These are phyloP conservation scores for Varecia variegata DNA, from an alignment of 2,797 vertebrate genomes.

Conservation along the genomic window DNA sequence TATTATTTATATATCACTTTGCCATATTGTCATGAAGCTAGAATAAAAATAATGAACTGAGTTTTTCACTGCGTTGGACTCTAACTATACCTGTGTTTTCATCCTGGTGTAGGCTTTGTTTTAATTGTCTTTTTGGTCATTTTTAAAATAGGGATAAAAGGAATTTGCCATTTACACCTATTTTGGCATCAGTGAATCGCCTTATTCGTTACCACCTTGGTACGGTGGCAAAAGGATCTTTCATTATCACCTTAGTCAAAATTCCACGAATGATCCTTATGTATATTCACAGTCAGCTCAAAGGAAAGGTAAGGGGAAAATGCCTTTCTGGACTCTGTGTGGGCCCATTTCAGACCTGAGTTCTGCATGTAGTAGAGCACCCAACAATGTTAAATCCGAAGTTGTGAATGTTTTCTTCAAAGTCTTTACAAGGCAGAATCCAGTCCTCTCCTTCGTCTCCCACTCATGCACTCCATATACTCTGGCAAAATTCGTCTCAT, in stretches of 20 bases:
- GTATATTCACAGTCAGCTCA: slow-evolving; percentile 97
- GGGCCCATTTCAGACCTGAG: neutral
- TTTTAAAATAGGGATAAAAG: slow-evolving; percentile 91
- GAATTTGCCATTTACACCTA: slow-evolving; percentile 94
- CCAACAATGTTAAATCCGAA: neutral
- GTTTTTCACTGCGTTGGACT: neutral
- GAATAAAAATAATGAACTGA: neutral
- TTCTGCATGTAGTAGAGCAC: neutral
- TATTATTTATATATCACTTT: neutral
- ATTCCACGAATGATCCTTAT: slow-evolving; percentile 96
- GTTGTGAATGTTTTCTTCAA: neutral
- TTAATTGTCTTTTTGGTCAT: slow-evolving; percentile 56
- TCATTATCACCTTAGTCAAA: slow-evolving; percentile 98
- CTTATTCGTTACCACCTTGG: slow-evolving; percentile 96
- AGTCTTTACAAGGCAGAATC: neutral
- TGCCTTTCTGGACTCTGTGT: neutral
- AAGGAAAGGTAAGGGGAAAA: slow-evolving; percentile 92
- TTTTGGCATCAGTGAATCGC: slow-evolving; percentile 94
- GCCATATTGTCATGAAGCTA: slow-evolving; percentile 25
- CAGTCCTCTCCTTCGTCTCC: neutral
- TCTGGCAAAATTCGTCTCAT: neutral
- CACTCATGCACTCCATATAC: neutral
- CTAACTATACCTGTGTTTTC: slow-evolving; percentile 1
- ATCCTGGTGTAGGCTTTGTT: neutral
- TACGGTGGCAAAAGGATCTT: slow-evolving; percentile 97